Evolutionary conservation across 2,888 invertebrate genomes (phyloP), one percentile per base, ranked within the genome.

Genomic region (Hoplodrina ambigua): DNA sequence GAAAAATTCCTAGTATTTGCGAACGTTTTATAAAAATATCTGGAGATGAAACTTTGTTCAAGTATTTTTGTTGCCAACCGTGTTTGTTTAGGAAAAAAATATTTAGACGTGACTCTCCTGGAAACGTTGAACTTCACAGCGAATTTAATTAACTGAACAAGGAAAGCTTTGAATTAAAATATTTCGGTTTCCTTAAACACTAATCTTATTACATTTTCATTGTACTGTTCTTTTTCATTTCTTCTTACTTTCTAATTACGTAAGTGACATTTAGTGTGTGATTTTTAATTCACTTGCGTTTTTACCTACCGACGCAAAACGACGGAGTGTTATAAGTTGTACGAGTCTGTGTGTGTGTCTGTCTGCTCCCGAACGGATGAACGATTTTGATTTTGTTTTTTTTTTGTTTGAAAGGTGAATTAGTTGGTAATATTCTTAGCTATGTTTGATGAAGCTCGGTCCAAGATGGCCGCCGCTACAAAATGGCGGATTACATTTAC

Each of bases 191-290:
- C 15, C 11, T 61, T 62, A 72, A 44, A 53, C 7, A n/a, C 10
- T 46, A 53, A 54, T 46, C 10, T 7, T 25, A 60, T 60, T 72
- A 72, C 8, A 11, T 54, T 60, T 46, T 52, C 10, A 33, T n/a
- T 15, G 11, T 58, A 15, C 1, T 33, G 33, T 53, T 49, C 33
- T 17, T 25, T 53, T 46, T n/a, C 3, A 15, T 49, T 49, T 20
- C 6, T n/a, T n/a, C n/a, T n/a, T n/a, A n/a, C n/a, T n/a, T 25
- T n/a, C 3, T 46, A 33, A 62, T 7, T 49, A 17, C 4, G 11
- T 5, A 17, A 19, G 13, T 11, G 44, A n/a, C 25, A 25, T 25
- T 25, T 25, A 25, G 25, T 25, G 25, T 25, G 25, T 15, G 44
- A 44, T 44, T 15, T 15, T 44, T 44, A 25, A 25, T 25, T 25